Base-by-base conservation (phyloP, 2,888 invertebrate species). In the Thymelicus lineola region DNA sequence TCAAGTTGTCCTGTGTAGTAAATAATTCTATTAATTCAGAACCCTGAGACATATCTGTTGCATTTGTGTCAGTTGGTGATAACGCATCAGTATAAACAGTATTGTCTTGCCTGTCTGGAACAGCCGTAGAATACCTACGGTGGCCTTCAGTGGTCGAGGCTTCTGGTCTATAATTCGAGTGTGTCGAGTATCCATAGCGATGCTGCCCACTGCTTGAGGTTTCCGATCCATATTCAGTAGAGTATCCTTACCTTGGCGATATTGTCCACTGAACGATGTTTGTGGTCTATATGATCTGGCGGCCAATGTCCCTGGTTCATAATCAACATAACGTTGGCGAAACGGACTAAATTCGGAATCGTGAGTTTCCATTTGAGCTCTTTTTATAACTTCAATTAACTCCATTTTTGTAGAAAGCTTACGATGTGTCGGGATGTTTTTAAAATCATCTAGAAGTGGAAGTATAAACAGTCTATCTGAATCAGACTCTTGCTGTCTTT, bases 361-460 rank as follows among this genome's bases (percentile, higher is more conserved):
- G 72, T 75, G 75, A 75, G 77, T 75, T 75, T 74, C 57, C 75
- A 76, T 76, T 73, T 74, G 73, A 76, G 77, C 76, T 76, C 74
- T 76, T 78, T 79, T 77, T 76, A 76, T 77, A 71, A 77, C 76
- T 75, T 77, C 73, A 76, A 76, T 77, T 75, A 79, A 77, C 75
- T 76, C 76, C 73, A 76, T 77, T 77, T 76, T 77, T 75, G 75
- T 76, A 76, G 75, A 77, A 77, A 76, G 76, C 76, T 76, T 77
- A 77, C 76, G 75, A 77, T 76, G 75, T 77, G 74, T 77, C 73
- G 74, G 73, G 72, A 76, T 77, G 74, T 74, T 60, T 77, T 77
- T 75, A 73, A 76, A 77, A 76, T 75, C 76, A 74, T 76, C 76
- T 74, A 76, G 75, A 75, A 77, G 75, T 75, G 74, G 75, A 76